Percentiles rank a stretch among this genome's conserved stretches.
Evolutionary conservation across 2,113 vertebrate species (phyloP).

Genomic region (cattle (Bos taurus)): DNA sequence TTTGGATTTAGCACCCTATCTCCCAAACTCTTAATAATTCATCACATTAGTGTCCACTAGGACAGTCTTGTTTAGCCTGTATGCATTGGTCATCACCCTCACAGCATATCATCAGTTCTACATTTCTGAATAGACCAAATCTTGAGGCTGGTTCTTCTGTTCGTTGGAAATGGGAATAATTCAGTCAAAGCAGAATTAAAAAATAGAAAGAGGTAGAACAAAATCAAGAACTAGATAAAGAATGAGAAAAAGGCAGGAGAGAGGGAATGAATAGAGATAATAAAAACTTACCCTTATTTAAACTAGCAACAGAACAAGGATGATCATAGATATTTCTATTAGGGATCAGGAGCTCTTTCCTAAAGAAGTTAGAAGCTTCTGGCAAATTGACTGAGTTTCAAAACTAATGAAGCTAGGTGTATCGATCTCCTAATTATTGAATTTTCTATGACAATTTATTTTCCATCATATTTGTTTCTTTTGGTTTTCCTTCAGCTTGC

Average conservation of each 20-base stretch:
- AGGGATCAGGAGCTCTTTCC: not conserved
- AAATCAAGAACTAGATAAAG: not conserved
- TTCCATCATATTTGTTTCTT: not conserved
- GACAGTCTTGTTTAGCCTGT: accelerated
- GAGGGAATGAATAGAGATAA: not conserved
- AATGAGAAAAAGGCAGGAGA: not conserved
- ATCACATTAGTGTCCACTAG: accelerated
- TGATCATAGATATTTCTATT: not conserved
- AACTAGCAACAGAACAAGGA: not conserved
- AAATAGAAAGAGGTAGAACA: not conserved
- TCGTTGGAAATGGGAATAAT: not conserved
- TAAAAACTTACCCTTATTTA: not conserved
- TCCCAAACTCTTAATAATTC: not conserved
- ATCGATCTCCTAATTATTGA: not conserved
- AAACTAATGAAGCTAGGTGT: not conserved
- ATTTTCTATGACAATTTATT: not conserved
- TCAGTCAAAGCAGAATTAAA: not conserved
- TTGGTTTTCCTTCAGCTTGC: not conserved
- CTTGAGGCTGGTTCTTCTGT: not conserved
- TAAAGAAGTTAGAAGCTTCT: not conserved
- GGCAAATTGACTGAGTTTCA: not conserved
- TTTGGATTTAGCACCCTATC: not conserved
- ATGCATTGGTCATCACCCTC: not conserved
- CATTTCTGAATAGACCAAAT: not conserved
- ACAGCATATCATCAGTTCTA: not conserved